Evolutionary conservation across 2,797 vertebrate genomes (phyloP).

Genomic region (Acomys russatus): DNA sequence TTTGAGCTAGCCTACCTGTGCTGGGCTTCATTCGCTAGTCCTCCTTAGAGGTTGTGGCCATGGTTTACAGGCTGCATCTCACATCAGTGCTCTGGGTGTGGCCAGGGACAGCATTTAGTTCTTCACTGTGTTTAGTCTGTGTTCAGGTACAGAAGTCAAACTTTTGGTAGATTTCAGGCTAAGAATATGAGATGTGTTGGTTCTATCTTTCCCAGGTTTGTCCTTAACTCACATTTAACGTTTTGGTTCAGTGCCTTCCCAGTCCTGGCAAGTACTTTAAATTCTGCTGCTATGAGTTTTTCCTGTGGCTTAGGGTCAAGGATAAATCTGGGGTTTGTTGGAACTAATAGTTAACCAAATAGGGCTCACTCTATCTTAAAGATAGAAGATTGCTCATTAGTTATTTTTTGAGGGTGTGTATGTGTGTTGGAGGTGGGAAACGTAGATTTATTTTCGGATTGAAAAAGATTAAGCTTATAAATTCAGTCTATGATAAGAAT

Average conservation of each 20-base stretch:
- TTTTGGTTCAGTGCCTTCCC: neutral
- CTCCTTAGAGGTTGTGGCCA: neutral
- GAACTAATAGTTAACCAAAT: conserved; percentile 5
- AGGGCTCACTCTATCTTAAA: neutral
- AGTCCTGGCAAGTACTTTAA: neutral
- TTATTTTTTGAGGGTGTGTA: neutral
- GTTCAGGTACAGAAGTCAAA: neutral
- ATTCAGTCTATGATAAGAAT: conserved; percentile 40
- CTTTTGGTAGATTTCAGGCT: conserved; percentile 53
- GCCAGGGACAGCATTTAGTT: conserved; percentile 1
- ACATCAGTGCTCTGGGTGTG: neutral
- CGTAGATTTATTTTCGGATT: conserved; percentile 58
- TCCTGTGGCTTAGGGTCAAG: conserved; percentile 22
- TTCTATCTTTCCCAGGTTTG: neutral
- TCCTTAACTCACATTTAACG: conserved; percentile 18
- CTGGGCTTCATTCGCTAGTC: conserved; percentile 15
- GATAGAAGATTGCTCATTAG: conserved; percentile 19
- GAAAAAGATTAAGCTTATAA: conserved; percentile 47
- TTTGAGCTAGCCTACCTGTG: conserved; percentile 21
- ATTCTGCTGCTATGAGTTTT: neutral
- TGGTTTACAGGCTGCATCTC: neutral
- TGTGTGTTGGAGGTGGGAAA: neutral
- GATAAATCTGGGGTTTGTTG: conserved; percentile 11
- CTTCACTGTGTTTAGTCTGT: conserved; percentile 27
- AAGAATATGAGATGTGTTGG: conserved; percentile 34